Evolutionary conservation across 2,113 vertebrate genomes (phyloP), one percentile per base, ranked within the genome.

Genomic region (Hystrix brachyura): DNA sequence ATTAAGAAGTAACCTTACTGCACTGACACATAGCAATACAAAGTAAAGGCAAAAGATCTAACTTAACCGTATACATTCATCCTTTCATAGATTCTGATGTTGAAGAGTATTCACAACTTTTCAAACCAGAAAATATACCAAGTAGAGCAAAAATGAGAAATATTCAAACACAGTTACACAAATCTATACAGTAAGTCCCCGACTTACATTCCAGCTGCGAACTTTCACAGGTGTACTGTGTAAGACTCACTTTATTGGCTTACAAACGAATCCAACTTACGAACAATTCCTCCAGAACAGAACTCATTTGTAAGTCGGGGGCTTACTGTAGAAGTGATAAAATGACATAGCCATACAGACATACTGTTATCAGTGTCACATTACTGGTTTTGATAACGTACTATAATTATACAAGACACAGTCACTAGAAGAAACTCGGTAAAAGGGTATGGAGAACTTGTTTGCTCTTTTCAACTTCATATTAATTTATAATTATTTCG

Each of bases 91-190:
- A 84, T 83, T 60, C 71, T 88, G 62, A 87, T 23, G 14, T 59
- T 83, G 5, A 46, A 90, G 5, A 82, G 69, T 38, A 90, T 34
- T 57, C 48, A 59, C 21, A 94, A 32, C 27, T 88, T 87, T 86
- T 69, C 46, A 29, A 79, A 87, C 3, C 23, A 94, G 62, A 14
- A 92, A 91, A 89, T 62, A 92, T 57, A 87, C n/a, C 67, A 94
- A 94, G 29, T 43, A 94, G 43, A 89, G 71, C 18, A 19, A 67
- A 87, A 94, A 84, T 64, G 12, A 71, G 14, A 69, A 1, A 34
- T 32, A 43, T 15, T 76, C 38, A 95, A 80, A 80, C 67, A 78
- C 18, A 15, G 34, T 93, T 81, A 88, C 18, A 72, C 4, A 14
- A 14, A 87, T 59, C 48, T 67, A 91, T 19, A 90, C 2, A 32